Evolutionary conservation across 1,140 invertebrate genomes (phyloP), one percentile per base, ranked within the genome.

Genomic region (Helicoverpa zea): DNA sequence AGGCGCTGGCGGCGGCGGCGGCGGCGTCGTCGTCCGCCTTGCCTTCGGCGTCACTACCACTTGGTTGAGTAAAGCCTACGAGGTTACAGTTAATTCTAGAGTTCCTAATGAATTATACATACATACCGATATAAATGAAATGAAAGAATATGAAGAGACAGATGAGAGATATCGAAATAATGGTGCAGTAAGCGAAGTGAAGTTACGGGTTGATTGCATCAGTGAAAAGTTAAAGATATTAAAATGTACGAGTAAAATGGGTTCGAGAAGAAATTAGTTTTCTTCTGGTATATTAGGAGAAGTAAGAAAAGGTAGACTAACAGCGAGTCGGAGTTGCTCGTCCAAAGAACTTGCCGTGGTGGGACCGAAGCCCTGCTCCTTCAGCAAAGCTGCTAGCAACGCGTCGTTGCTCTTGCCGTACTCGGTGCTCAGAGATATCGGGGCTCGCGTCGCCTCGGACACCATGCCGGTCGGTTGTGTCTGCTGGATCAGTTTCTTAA

Each of bases 311-410:
- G 81, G 81, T 79, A 90, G 80, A 96, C 96, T 96, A 93, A 97
- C 96, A 84, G 95, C 95, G 77, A 95, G 91, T 89, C 95, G 95
- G 66, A 97, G 90, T 93, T 96, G 96, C 83, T 96, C 95, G 91
- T 96, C 85, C 88, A 95, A 89, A 84, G 90, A 92, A 92, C 95
- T 95, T 81, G 96, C 96, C 56, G 96, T 97, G 4, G 96, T 95
- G 2, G 97, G 96, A 83, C 96, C 96, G 84, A 97, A 96, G 16
- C 96, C 96, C 89, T 96, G 96, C 86, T 96, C 96, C 89, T 97
- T 97, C 52, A 97, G 90, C 75, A 97, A 86, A 2, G 96, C 96
- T 9, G 97, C 97, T n/a, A 97, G 91, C 35, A 97, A 90, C 35
- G 96, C 96, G 63, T 97, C 96, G 84, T 97, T 96, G 81, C 95